Conservation (phyloP, 1,140 invertebrate species). For the Aphaenogaster ashmeadi region DNA sequence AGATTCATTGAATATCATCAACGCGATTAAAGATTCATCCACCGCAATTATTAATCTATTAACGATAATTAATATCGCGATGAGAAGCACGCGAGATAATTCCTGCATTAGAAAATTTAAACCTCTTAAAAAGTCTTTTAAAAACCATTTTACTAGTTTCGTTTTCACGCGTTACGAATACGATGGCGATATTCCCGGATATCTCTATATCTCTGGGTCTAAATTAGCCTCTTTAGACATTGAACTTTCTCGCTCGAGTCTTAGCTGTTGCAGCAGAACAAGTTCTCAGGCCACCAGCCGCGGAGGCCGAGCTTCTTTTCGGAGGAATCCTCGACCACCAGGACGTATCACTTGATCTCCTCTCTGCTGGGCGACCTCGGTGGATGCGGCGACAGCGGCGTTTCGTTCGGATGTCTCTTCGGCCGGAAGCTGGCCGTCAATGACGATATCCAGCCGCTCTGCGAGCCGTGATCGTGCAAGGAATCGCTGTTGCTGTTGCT, state of each 20-base stretch:
- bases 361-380: constrained; percentile 77
- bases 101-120: constrained; percentile 21
- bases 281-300: constrained; percentile 82
- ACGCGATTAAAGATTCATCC: not conserved
- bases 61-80: not conserved
- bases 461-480: constrained; percentile 80
- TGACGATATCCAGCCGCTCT: constrained; percentile 85
- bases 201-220: not conserved
- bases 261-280: constrained; percentile 82
- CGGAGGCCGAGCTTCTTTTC: constrained; percentile 72
- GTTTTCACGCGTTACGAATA: not conserved
- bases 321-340: constrained; percentile 75
- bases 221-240: constrained; percentile 50
- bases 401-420: constrained; percentile 78
- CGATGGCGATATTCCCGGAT: not conserved
- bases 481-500: constrained; percentile 84
- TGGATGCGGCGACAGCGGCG: constrained; percentile 71
- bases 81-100: not conserved
- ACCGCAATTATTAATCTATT: constrained; percentile 9
- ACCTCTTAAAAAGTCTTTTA: not conserved
- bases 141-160: constrained; percentile 13
- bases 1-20: constrained; percentile 7
- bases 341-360: constrained; percentile 84
- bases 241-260: constrained; percentile 24
- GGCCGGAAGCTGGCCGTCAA: constrained; percentile 85